These are phyloP conservation scores for Daboia siamensis DNA, from an alignment of 2,113 vertebrate genomes.

Conservation along the genomic window DNA sequence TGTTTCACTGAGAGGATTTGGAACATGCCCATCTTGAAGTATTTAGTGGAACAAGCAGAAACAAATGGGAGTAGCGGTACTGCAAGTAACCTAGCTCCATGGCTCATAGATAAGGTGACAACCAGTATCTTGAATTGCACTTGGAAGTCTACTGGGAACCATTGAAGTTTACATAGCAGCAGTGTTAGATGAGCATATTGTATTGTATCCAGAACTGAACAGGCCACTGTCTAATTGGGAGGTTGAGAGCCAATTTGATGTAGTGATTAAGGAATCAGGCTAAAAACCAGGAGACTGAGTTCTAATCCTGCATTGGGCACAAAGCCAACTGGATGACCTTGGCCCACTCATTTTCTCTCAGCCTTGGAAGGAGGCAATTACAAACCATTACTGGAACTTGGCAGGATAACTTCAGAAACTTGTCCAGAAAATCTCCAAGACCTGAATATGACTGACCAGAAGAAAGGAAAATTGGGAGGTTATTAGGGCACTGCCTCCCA, in stretches of 20 bases:
- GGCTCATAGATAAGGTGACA: not conserved
- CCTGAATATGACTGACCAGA: not conserved
- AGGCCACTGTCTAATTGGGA: not conserved
- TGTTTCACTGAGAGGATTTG: not conserved
- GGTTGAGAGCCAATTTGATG: not conserved
- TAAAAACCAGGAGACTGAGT: not conserved
- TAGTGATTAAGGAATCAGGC: not conserved
- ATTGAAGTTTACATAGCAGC: not conserved
- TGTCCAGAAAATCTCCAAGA: not conserved
- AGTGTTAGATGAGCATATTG: not conserved
- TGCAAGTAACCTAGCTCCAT: not conserved
- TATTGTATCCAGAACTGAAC: not conserved
- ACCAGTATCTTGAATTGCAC: not conserved
- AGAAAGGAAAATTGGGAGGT: not conserved
- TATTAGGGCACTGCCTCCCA: not conserved
- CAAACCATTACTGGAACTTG: not conserved
- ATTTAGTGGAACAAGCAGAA: not conserved
- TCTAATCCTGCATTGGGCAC: not conserved
- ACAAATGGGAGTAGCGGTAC: not conserved
- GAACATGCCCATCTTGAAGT: not conserved
- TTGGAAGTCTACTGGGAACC: not conserved
- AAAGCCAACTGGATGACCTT: not conserved
- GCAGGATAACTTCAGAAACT: not conserved
- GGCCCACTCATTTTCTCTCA: not conserved
- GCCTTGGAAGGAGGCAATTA: not conserved